A percentile compares a stretch with the other conserved stretches of the same genome.
Conservation (phyloP, 2,797 vertebrate genomes). For the Sciurus carolinensis region DNA sequence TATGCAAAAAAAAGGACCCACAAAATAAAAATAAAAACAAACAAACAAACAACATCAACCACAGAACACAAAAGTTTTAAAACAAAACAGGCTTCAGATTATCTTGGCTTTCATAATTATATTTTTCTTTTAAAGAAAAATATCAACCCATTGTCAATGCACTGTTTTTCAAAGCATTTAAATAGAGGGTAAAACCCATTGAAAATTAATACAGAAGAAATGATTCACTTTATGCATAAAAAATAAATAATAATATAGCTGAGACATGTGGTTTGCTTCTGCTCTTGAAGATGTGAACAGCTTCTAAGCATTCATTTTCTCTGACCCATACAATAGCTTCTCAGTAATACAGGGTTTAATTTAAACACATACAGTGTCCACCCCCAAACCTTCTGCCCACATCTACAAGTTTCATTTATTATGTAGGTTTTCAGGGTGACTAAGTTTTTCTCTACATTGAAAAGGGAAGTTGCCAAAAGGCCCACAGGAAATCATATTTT, state of each 20-base stretch:
- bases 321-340: conserved; percentile 84
- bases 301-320: conserved; percentile 84
- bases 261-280: conserved; percentile 89
- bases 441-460: conserved; percentile 81
- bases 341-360: conserved; percentile 84
- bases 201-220: conserved; percentile 89
- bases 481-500: conserved; percentile 81
- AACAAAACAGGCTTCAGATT: conserved; percentile 91
- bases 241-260: conserved; percentile 91
- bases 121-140: conserved; percentile 88
- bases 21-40: conserved; percentile 84
- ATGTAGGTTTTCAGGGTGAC: conserved; percentile 83
- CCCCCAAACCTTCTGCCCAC: conserved; percentile 82
- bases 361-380: conserved; percentile 82
- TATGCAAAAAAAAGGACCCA: conserved; percentile 86
- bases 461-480: conserved; percentile 83
- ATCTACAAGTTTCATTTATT: conserved; percentile 81
- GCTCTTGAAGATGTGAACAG: conserved; percentile 86
- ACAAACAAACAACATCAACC: conserved; percentile 90
- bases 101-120: conserved; percentile 90
- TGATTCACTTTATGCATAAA: conserved; percentile 89
- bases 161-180: conserved; percentile 90
- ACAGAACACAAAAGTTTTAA: conserved; percentile 89
- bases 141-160: conserved; percentile 89
- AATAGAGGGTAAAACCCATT: conserved; percentile 88